phyloP scores from a whole-genome alignment of 2,113 vertebrate genomes.

The Siniperca knerii region DNA sequence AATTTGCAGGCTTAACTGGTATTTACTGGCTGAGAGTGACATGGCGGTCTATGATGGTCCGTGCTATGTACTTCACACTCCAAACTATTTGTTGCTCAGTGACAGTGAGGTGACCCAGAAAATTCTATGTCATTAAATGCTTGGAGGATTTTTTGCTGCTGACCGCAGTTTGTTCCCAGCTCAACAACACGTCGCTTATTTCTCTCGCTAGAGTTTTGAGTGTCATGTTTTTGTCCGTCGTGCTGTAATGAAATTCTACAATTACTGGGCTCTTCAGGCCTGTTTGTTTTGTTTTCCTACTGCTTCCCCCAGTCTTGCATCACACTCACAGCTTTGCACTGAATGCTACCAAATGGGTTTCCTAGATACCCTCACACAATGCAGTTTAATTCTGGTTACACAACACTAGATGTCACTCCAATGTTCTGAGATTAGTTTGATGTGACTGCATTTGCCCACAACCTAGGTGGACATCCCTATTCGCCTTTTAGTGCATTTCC shows the following conservation, averaged over 20 bases:
- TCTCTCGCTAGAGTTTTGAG: slow-evolving; percentile 22
- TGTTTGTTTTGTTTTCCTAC: slow-evolving; percentile 20
- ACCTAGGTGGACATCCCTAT: slow-evolving; percentile 55
- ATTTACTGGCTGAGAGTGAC: slow-evolving; percentile 38
- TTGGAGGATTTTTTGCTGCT: slow-evolving; percentile 21
- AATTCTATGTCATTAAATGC: slow-evolving; percentile 71
- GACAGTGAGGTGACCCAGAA: slow-evolving; percentile 77
- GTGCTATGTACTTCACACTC: slow-evolving; percentile 41
- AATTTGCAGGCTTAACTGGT: slow-evolving; percentile 50
- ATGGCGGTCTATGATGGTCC: slow-evolving; percentile 2
- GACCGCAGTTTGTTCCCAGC: slow-evolving; percentile 45
- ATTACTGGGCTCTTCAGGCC: slow-evolving; percentile 37
- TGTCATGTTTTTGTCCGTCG: slow-evolving; percentile 30
- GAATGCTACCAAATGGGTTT: slow-evolving; percentile 55
- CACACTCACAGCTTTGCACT: slow-evolving; percentile 39
- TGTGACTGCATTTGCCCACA: slow-evolving; percentile 67
- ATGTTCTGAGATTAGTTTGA: slow-evolving; percentile 71
- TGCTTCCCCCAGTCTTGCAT: slow-evolving; percentile 43
- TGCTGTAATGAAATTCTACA: slow-evolving; percentile 58
- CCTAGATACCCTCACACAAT: slow-evolving; percentile 53
- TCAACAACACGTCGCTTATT: slow-evolving; percentile 25
- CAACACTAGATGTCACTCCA: slow-evolving; percentile 73
- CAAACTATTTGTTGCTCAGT: slow-evolving; percentile 58
- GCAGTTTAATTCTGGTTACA: slow-evolving; percentile 71
- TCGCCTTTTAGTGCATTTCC: slow-evolving; percentile 62